Percentiles rank a stretch among this genome's conserved stretches.
These are phyloP conservation scores for Chironomus striatipennis DNA, from an alignment of 1,140 invertebrate genomes.

Conservation along the genomic window DNA sequence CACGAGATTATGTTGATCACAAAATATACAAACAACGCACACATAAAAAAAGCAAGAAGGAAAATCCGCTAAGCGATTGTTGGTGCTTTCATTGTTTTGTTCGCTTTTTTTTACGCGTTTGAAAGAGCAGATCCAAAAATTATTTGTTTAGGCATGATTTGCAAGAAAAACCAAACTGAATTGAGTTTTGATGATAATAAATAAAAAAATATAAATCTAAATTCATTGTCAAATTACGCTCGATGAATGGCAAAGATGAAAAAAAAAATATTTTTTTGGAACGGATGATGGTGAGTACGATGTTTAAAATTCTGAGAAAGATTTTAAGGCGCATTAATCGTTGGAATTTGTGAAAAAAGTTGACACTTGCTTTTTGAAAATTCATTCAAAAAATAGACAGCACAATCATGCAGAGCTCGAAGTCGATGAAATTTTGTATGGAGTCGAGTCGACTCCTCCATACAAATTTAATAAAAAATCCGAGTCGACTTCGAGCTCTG, in stretches of 20 bases:
- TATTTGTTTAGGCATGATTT: not conserved
- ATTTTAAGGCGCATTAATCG: no score
- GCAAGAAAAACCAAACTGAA: not conserved
- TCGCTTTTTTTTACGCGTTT: no score
- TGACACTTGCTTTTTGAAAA: no score
- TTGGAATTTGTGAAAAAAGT: no score
- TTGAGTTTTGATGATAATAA: not conserved
- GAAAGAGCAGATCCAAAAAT: not conserved
- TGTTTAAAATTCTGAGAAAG: no score
- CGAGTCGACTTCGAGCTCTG: no score
- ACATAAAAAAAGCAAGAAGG: not conserved
- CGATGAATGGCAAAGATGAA: not conserved
- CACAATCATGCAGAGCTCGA: no score
- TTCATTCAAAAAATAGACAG: no score
- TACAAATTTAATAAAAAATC: no score
- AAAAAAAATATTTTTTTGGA: not conserved
- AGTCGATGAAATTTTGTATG: no score
- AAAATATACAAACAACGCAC: not conserved
- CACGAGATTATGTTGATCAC: not conserved
- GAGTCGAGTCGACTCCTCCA: no score
- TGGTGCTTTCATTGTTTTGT: not conserved
- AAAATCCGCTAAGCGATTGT: not conserved
- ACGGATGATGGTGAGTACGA: no score
- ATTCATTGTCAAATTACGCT: not conserved
- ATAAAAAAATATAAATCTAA: not conserved